A percentile compares a stretch with the other conserved stretches of the same genome.
Conservation (phyloP, 2,888 invertebrate species). For the Ophion ellenae region DNA sequence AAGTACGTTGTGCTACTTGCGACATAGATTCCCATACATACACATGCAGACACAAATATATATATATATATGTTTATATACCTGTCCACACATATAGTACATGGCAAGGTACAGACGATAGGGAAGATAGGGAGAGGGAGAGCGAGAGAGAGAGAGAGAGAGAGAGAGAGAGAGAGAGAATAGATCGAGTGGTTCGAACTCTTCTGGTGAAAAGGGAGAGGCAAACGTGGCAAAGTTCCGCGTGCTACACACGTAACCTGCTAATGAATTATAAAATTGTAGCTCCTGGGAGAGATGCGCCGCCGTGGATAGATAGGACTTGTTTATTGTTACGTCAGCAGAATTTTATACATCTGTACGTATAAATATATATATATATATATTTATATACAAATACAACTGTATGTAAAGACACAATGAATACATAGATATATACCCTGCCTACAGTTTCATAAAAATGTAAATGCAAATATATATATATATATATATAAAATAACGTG, state of each 20-base stretch:
- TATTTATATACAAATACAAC: not conserved
- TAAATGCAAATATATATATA: not conserved
- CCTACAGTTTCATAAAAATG: not conserved
- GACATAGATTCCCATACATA: not conserved
- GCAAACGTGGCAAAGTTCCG: constrained; percentile 15
- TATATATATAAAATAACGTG: constrained; percentile 8
- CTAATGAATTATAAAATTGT: constrained; percentile 68
- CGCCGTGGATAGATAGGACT: constrained; percentile 61
- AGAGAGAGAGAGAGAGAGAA: not conserved
- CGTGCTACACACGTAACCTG: constrained; percentile 42
- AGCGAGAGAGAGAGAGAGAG: too few species aligned
- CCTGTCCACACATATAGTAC: too few species aligned
- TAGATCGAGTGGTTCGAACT: constrained; percentile 4
- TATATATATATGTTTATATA: too few species aligned
- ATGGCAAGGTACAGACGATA: not conserved
- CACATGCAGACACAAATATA: not conserved
- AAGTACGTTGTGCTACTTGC: constrained; percentile 27
- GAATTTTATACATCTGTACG: constrained; percentile 1
- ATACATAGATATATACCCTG: too few species aligned
- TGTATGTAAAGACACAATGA: not conserved
- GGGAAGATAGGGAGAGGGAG: too few species aligned
- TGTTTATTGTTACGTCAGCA: constrained; percentile 67
- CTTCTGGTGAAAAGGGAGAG: not conserved
- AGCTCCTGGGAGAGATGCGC: constrained; percentile 63
- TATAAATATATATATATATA: not conserved